Evolutionary conservation across 2,888 invertebrate species (phyloP), one percentile per base, ranked within the genome.

Genomic region (Napeogenes sylphis): DNA sequence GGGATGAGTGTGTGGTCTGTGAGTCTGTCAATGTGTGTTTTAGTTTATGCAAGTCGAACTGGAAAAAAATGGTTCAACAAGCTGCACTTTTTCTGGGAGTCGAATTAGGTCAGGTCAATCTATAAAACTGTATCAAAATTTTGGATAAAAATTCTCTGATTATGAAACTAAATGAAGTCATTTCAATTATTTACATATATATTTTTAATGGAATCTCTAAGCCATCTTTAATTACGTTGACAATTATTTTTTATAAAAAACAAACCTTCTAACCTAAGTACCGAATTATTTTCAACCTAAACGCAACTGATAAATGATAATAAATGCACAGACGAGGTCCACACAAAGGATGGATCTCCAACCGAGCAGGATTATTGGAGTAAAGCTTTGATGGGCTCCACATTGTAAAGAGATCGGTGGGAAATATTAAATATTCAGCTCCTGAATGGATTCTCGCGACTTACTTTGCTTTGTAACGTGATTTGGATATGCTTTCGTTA

Each of bases 1-100:
- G 87, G 87, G 89, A 81, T 71, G 82, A 86, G 83, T 87, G 84
- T 88, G 86, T 84, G 87, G 86, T 80, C 80, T 73, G 70, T 73
- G 21, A 78, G 79, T 77, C 57, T 14, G 75, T 75, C 70, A 68
- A 58, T 57, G 62, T 67, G 74, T 70, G 73, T 70, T 70, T 10
- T 64, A 61, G 51, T 51, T 35, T 35, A 51, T 51, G 51, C 12
- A 51, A 6, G 10, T 51, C 30, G 30, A 51, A 30, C 8, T 30
- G 21, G 30, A n/a, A 30, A 30, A 30, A 51, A 12, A 51, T 14
- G 21, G n/a, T 4, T 21, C n/a, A 47, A 21, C 21, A 21, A 21
- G 47, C 47, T 51, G 21, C 30, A 30, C 6, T 8, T 51, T 30
- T 51, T 51, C 10, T 51, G 21, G 3, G 21, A 8, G 14, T 47